Base-by-base conservation (phyloP, 1,140 invertebrate species). In the Drosophila ficusphila region DNA sequence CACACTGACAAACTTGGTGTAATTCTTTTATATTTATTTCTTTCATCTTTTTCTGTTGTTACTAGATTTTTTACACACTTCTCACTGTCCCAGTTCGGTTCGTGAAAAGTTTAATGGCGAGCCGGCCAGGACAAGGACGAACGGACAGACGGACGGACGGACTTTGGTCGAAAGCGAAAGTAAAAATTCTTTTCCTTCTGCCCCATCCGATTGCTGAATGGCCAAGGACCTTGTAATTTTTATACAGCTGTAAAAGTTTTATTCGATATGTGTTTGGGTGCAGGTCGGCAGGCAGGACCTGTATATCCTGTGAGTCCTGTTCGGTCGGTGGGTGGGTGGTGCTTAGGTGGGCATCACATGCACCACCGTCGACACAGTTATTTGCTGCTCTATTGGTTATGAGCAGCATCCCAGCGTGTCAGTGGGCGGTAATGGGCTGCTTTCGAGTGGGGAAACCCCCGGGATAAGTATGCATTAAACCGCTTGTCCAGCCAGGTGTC, bases 11-110 rank as follows among this genome's bases (percentile, higher is more conserved):
- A 68, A 86, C 81, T 86, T 86, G 68, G 61, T 81, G 81, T 86
- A 86, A 86, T 86, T 88, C 81, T 86, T 86, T 86, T 86, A 88
- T 88, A 88, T 88, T 89, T 88, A 82, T 88, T 89, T 88, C 83
- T 89, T 88, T 88, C 82, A 88, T 86, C 82, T 86, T 86, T 83
- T 88, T 88, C 83, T 89, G 83, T 88, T 88, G 74, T 88, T 88
- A 88, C 77, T 88, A 78, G 74, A 81, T 89, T 88, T 88, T 88
- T 89, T 82, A 89, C 76, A 58, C 62, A 76, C 72, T 75, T 76
- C 61, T 69, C 65, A 78, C 64, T 88, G 83, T 88, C 82, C 83
- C 83, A 88, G 83, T 88, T 88, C 58, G 83, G 82, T 86, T 88
- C 77, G 74, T 86, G 77, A 88, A 86, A 88, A 86, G 82, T 88